Conservation (phyloP, 1,140 invertebrate genomes). For the Branchinecta lynchi region DNA sequence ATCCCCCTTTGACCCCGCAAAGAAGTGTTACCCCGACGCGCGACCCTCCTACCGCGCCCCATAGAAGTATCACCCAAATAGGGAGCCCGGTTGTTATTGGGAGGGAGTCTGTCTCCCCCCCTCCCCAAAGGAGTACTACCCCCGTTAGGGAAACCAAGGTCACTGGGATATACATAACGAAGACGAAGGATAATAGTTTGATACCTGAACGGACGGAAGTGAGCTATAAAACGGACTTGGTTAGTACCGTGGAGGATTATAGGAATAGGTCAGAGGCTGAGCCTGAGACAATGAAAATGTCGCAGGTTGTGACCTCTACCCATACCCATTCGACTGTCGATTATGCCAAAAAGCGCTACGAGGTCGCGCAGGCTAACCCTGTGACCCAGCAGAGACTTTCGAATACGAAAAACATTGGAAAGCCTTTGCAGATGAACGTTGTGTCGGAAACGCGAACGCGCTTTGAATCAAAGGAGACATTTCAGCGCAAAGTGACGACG, state of each 20-base stretch:
- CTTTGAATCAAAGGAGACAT: constrained; percentile 26
- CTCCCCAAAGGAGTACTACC: not conserved
- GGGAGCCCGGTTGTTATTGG: not conserved
- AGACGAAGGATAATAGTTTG: not conserved
- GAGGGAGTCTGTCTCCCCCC: not conserved
- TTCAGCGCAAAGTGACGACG: constrained; percentile 24
- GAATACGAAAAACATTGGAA: constrained; percentile 35
- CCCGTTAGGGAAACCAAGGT: not conserved
- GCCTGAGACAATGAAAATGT: not conserved
- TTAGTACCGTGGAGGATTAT: constrained; percentile 2
- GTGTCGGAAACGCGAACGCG: constrained; percentile 27
- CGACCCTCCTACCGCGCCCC: not conserved
- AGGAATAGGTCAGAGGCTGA: not conserved
- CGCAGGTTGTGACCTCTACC: constrained; percentile 17
- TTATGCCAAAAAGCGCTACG: constrained; percentile 47
- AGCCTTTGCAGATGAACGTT: constrained; percentile 24
- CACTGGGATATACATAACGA: not conserved
- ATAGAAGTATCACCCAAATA: not conserved
- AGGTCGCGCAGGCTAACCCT: constrained; percentile 38
- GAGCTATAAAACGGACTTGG: not conserved
- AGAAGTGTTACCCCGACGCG: not conserved
- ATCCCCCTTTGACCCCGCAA: not conserved
- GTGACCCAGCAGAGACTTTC: constrained; percentile 38
- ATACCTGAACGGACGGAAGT: not conserved
- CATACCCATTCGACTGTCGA: constrained; percentile 40